Evolutionary conservation across 92 coral and sea anemone species (phyloP), one percentile per base, ranked within the genome.

Genomic region (Montipora capitata): DNA sequence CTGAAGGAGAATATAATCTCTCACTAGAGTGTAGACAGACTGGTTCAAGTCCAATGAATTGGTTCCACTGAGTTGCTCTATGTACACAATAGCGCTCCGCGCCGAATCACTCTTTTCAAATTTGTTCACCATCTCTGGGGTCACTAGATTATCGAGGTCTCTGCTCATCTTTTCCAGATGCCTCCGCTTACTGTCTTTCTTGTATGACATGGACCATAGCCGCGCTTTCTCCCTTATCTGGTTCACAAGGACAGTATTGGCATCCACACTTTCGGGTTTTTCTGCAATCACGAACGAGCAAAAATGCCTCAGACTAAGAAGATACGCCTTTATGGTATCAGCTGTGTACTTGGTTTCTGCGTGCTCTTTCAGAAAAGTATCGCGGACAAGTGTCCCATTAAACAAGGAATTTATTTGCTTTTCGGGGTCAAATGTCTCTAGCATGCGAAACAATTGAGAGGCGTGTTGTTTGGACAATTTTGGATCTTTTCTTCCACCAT

Each of bases 131-230:
- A 71, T 51, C 43, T 67, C 86, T 16, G 80, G 93, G 27, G 90
- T 83, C 16, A 84, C 45, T 40, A 89, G 51, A 48, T 84, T 68
- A 12, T 7, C 13, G 15, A 74, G 54, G 57, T 88, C 93, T 40
- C 77, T 73, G 54, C 54, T 88, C 85, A 88, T 88, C 85, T 92
- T 92, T 44, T 88, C 79, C 84, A 92, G 85, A 49, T 86, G 69
- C 27, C 95, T 72, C 12, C 81, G 84, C 8, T 74, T 40, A 18
- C 85, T 66, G 40, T 89, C 65, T 14, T 84, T 76, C 58, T 72
- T 92, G 63, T 83, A 92, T 10, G 95, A 82, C 10, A 76, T 51
- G 27, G 92, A 82, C 95, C 95, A 92, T 27, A 85, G 56, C 2
- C 62, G 66, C 27, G 78, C 52, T 79, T 86, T 90, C 65, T 86